Base-by-base conservation (phyloP, 2,797 vertebrate species). In the Aplochiton taeniatus region DNA sequence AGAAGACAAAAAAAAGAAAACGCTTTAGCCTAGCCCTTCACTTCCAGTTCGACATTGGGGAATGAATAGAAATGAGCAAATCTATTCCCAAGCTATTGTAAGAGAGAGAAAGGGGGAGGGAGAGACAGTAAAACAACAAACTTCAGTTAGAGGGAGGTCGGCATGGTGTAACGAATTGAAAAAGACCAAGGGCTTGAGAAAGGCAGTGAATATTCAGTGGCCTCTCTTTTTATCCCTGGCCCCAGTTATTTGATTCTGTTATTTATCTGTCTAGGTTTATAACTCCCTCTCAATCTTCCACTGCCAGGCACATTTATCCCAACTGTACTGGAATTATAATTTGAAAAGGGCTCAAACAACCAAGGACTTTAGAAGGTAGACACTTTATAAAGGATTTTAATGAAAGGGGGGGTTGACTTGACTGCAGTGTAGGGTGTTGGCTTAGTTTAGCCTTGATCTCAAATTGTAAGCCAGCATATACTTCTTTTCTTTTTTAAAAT, bases 1-100 rank as follows among this genome's bases (percentile, higher is more conserved):
- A 31, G 6, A 31, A 31, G 6, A 31, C 6, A 31, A 31, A 31
- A 31, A 31, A 72, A 70, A 77, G 70, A 85, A 80, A 77, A 76
- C 68, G 63, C 66, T 68, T 61, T 48, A 57, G 51, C 64, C 62
- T 17, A 17, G 60, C 19, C 52, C 76, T 69, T 11, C 63, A 31
- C 79, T 78, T 74, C 83, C 82, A 83, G 83, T 88, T 90, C 87
- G 82, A 90, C 85, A 82, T 65, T 54, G 65, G 72, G 74, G 77
- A 78, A 77, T 90, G 84, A 91, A 89, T 83, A 80, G 78, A 71
- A 83, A 91, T 91, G 92, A 88, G 85, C 88, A 93, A 92, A 92
- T 91, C 84, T 91, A 91, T 93, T 90, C 86, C 76, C 71, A 74
- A 71, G 83, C 85, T 84, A 80, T 76, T 67, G 68, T 65, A 70